These are phyloP conservation scores for Hetaerina titia DNA, from an alignment of 2,888 invertebrate species.

Conservation along the genomic window DNA sequence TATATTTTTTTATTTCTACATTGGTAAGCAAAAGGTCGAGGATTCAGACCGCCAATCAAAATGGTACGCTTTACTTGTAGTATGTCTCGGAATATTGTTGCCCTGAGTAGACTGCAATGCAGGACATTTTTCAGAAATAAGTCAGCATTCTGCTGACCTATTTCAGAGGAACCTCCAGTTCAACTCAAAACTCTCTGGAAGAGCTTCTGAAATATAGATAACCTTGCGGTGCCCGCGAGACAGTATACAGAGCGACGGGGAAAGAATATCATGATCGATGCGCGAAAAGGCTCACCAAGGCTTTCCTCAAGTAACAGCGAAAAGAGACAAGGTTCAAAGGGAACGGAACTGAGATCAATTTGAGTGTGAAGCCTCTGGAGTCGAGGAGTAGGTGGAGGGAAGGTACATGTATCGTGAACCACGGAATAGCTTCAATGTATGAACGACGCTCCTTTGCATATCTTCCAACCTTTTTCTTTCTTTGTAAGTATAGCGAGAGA, in stretches of 20 bases:
- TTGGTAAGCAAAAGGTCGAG: too few relatives aligned
- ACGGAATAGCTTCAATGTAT: too few relatives aligned
- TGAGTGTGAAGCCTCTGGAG: not conserved
- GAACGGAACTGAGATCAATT: not conserved
- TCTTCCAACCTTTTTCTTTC: too few relatives aligned
- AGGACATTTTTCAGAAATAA: not conserved
- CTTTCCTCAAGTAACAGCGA: not conserved
- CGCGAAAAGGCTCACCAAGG: not conserved
- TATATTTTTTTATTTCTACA: too few relatives aligned
- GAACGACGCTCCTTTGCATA: too few relatives aligned
- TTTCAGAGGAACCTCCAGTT: too few relatives aligned
- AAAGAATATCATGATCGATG: not conserved
- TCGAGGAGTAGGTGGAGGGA: too few relatives aligned
- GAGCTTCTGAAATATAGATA: not conserved
- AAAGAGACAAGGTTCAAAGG: not conserved
- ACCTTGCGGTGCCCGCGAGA: not conserved
- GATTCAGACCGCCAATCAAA: too few relatives aligned
- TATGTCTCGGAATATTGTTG: not conserved
- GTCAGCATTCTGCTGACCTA: not conserved
- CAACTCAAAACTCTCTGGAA: not conserved
- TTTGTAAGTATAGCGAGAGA: too few relatives aligned
- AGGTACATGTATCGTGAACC: too few relatives aligned
- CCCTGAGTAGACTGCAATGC: not conserved
- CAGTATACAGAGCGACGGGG: not conserved
- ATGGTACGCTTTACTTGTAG: not conserved